Base-by-base conservation (phyloP, 2,797 vertebrate genomes). In the Tenualosa ilisha region DNA sequence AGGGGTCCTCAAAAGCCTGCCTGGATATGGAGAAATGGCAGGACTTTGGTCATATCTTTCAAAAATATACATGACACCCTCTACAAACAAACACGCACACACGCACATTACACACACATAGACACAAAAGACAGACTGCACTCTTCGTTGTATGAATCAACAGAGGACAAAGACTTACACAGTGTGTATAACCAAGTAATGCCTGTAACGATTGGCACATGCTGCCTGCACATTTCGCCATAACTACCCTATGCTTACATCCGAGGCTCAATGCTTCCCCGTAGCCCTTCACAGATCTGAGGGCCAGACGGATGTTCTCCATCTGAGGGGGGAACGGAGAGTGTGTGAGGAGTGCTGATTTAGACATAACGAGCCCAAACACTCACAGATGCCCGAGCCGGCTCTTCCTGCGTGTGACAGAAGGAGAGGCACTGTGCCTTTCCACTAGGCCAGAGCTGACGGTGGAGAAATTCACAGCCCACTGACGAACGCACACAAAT, bases 381-480 rank as follows among this genome's bases (percentile, higher is more conserved):
- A 94, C 94, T 95, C 94, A 94, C 94, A 95, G 93, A 95, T 95
- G 93, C 93, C 92, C 90, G 75, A 89, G 89, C 92, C 90, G 85
- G 92, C 91, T 93, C 93, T 95, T 94, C 92, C 93, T 95, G 91
- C 93, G 91, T 91, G 92, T 89, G 92, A 95, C 95, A 95, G 94
- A 95, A 95, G 94, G 94, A 95, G 92, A 92, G 92, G 90, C 92
- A 95, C 94, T 93, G 91, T 93, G 94, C 92, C 94, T 79, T 46
- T 79, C 72, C 92, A 89, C 93, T 92, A 93, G 92, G 92, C 91
- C 90, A 84, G 91, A 92, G 92, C 93, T 93, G 91, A 95, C 92
- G 92, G 92, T 93, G 92, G 92, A 93, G 93, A 94, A 93, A 94
- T 94, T 93, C 91, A 92, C 89, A 86, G 89, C 92, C 92, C 92